Conservation (phyloP, 2,888 invertebrate species). For the Netelia melanura region DNA sequence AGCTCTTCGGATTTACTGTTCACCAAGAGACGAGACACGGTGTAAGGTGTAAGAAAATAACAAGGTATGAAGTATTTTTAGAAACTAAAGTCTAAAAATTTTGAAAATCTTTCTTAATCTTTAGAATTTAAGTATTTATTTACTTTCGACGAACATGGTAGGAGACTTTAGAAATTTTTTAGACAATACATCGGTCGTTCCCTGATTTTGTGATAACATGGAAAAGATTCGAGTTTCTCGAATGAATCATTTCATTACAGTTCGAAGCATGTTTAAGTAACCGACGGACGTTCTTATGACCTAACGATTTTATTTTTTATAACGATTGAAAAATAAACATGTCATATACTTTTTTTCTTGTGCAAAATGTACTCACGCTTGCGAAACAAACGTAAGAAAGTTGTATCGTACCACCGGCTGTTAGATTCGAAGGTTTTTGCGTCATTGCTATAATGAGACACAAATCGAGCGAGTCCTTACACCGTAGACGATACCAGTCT, state of each 20-base stretch:
- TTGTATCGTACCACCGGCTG: slow-evolving; percentile 66
- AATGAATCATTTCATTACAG: slow-evolving; percentile 42
- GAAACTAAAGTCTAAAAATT: no score
- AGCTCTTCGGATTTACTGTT: no score
- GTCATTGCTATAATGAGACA: slow-evolving; percentile 60
- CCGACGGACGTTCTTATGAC: slow-evolving; percentile 65
- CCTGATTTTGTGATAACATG: not conserved
- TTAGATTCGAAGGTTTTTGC: slow-evolving; percentile 45
- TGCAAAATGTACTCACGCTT: not conserved
- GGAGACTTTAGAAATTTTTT: not conserved
- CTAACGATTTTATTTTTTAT: slow-evolving; percentile 47
- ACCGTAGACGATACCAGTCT: slow-evolving; percentile 66
- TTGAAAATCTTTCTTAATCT: no score
- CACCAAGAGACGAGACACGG: no score
- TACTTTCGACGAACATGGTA: no score
- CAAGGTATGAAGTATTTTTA: no score
- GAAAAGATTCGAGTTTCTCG: not conserved
- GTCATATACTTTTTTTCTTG: not conserved
- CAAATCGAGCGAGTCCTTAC: slow-evolving; percentile 35
- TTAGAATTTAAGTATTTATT: no score
- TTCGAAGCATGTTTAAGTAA: slow-evolving; percentile 68
- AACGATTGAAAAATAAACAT: not conserved
- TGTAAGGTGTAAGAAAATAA: no score
- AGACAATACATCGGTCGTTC: no score
- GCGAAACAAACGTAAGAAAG: slow-evolving; percentile 59